Evolutionary conservation across 2,797 vertebrate genomes (phyloP).

Genomic region (Tokudaia muenninki): DNA sequence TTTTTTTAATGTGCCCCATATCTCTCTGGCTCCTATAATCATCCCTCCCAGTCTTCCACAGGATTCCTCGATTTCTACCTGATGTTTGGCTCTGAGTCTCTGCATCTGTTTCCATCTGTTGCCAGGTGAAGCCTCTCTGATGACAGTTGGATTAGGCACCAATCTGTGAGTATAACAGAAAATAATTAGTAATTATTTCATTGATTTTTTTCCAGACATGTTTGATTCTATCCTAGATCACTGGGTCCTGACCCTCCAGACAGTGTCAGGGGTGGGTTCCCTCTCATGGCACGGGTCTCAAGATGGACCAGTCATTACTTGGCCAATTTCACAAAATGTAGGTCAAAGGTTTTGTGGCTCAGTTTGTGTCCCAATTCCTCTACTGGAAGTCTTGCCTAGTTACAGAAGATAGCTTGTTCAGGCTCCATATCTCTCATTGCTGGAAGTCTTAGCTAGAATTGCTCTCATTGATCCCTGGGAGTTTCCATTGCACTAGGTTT

Average conservation of each 20-base stretch:
- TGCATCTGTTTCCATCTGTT: background rate
- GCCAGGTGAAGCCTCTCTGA: background rate
- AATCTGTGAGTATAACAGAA: background rate
- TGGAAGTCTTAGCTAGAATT: background rate
- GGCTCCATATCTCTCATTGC: background rate
- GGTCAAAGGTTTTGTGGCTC: background rate
- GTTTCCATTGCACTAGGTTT: background rate
- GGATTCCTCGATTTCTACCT: background rate
- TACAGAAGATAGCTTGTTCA: background rate
- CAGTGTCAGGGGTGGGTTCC: background rate
- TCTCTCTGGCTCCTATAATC: background rate
- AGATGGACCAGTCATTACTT: background rate
- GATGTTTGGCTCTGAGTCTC: background rate
- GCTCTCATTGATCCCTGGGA: background rate
- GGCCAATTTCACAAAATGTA: background rate
- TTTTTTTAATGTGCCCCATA: background rate
- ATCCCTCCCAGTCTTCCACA: background rate
- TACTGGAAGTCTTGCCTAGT: background rate
- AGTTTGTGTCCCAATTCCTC: background rate
- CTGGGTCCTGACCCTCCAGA: background rate
- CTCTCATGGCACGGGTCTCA: background rate
- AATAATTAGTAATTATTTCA: background rate
- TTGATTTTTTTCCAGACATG: background rate
- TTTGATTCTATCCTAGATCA: background rate
- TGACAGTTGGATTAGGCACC: background rate